Conservation (phyloP, 92 coral and sea anemone genomes). For the Metridium senile region DNA sequence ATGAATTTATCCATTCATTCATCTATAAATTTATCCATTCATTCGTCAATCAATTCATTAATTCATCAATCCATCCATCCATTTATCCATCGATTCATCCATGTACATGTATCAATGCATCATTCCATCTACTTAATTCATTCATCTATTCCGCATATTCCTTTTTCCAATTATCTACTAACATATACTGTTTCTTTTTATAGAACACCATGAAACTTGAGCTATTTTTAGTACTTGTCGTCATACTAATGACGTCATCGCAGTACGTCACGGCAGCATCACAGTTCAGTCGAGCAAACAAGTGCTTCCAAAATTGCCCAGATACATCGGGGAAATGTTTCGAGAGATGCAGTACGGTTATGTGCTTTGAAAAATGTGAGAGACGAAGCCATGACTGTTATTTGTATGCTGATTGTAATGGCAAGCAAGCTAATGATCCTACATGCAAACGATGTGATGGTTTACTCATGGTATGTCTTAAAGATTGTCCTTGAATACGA, state of each 20-base stretch:
- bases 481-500: background rate
- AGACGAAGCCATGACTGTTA: constrained; percentile 3
- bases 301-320: background rate
- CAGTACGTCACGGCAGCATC: constrained; percentile 13
- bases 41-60: too few relatives aligned
- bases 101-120: too few relatives aligned
- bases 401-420: background rate
- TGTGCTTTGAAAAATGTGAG: constrained; percentile 5
- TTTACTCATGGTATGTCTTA: background rate
- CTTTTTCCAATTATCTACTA: too few relatives aligned
- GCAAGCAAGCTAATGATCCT: background rate
- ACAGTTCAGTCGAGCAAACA: background rate
- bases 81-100: too few relatives aligned
- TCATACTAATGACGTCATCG: constrained; percentile 10
- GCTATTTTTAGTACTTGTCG: background rate
- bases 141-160: too few relatives aligned
- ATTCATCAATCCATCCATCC: too few relatives aligned
- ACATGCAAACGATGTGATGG: background rate
- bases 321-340: background rate
- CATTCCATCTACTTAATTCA: background rate
- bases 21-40: too few relatives aligned
- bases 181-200: background rate
- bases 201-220: constrained; percentile 5
- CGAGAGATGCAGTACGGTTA: background rate
- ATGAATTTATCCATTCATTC: too few relatives aligned